Conservation (phyloP, 2,888 invertebrate genomes). For the Pyrocoelia pectoralis region DNA sequence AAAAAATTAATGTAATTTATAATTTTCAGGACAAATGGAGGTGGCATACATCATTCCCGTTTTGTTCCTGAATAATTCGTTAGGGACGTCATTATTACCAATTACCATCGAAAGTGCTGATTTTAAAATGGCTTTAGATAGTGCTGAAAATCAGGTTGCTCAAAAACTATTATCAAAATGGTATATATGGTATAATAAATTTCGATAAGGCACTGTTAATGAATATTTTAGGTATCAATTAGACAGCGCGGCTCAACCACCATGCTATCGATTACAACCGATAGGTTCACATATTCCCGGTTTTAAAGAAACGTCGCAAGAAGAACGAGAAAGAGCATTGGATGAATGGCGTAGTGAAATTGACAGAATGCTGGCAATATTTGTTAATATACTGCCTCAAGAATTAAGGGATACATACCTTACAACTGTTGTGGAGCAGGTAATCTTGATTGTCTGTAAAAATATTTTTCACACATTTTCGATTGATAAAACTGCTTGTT, state of each 20-base stretch:
- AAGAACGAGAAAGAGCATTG: constrained; percentile 61
- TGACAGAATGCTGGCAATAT: constrained; percentile 70
- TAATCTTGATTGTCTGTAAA: no score
- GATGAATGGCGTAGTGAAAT: constrained; percentile 66
- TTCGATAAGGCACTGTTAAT: not conserved
- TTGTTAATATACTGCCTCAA: constrained; percentile 75
- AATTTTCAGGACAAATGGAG: constrained; percentile 75
- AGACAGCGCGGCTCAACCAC: constrained; percentile 77
- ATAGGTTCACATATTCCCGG: constrained; percentile 65
- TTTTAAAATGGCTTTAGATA: constrained; percentile 77
- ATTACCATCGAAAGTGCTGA: constrained; percentile 81
- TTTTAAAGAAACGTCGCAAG: constrained; percentile 60
- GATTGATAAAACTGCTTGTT: not conserved
- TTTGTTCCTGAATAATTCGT: constrained; percentile 78
- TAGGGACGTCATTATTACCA: constrained; percentile 79
- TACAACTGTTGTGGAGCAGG: constrained; percentile 83
- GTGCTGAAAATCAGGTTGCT: constrained; percentile 69
- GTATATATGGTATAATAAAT: constrained; percentile 56
- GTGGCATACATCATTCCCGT: constrained; percentile 80
- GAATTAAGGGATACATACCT: constrained; percentile 83
- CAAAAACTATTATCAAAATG: constrained; percentile 71
- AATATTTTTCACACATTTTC: no score
- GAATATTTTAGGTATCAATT: constrained; percentile 66
- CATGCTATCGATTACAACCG: constrained; percentile 77
- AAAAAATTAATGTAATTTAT: no score